Base-by-base conservation (phyloP, 2,888 invertebrate species). In the Drosophila sordidula region DNA sequence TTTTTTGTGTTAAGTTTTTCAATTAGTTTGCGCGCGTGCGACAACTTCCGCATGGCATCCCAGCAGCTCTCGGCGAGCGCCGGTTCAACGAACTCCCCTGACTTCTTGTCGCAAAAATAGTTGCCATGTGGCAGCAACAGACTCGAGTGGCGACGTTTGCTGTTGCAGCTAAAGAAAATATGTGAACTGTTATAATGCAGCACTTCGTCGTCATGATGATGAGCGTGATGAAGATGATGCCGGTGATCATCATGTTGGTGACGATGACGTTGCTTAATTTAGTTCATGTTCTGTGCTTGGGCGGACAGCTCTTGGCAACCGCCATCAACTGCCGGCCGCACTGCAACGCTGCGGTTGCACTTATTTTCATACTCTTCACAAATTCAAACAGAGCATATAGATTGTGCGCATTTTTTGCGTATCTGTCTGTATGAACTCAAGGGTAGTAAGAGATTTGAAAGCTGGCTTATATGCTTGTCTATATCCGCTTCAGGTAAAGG, bases 51-150 rank as follows among this genome's bases (percentile, higher is more conserved):
- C 69, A 62, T 76, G 50, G 51, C 66, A 68, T 32, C 45, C 6
- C 26, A 25, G 29, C 47, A 34, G 22, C 58, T 75, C 65, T 58
- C 46, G 41, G 47, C 55, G 39, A 16, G 34, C 14, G 49, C 26
- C 55, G 50, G 85, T 83, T 86, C 80, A 86, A 70, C 63, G 74
- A 70, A 75, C 85, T 75, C 61, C 41, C 18, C 55, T 79, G 85
- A 86, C 85, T 86, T 83, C 83, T 80, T 70, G 66, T 68, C 78
- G 76, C 80, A 56, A 86, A 85, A 86, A 86, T 88, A 85, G 86
- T 86, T 86, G 85, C 78, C 87, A 84, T 83, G 81, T 65, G 84
- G 78, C 75, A 70, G 50, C 78, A 62, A 64, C 67, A 59, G 59
- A 50, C 66, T 57, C 66, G 47, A 70, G 76, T 54, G 66, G 59